phyloP scores from a whole-genome alignment of 1,140 invertebrate species.

The Drosophila tani region DNA sequence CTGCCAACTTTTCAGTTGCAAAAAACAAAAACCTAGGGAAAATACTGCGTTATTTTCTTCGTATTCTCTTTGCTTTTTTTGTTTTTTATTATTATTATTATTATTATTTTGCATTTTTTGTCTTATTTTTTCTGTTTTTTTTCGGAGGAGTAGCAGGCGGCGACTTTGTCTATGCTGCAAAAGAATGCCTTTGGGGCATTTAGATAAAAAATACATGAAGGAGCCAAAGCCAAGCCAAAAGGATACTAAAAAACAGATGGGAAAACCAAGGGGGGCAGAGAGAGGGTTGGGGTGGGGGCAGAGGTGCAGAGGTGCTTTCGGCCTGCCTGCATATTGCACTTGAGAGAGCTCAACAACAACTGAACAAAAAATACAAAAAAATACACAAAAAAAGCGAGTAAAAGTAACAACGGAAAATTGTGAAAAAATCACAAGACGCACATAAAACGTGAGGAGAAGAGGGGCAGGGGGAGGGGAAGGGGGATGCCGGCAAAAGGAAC shows the following conservation, averaged over 20 bases:
- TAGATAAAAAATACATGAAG: conserved; percentile 77
- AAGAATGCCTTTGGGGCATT: conserved; percentile 79
- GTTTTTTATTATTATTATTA: conserved; percentile 41
- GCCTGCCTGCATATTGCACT: conserved; percentile 57
- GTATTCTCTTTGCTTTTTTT: not conserved
- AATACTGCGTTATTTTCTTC: conserved; percentile 63
- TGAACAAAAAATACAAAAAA: conserved; percentile 16
- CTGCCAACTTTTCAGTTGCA: conserved; percentile 65
- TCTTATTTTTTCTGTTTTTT: conserved; percentile 26
- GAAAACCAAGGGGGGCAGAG: not conserved
- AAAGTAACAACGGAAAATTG: conserved; percentile 46
- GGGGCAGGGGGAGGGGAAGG: too few relatives aligned
- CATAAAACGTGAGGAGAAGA: conserved; percentile 60
- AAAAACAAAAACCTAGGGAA: conserved; percentile 28
- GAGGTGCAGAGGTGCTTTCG: not conserved
- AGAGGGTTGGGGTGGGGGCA: not conserved
- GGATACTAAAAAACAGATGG: conserved; percentile 42
- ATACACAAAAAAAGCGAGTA: conserved; percentile 6
- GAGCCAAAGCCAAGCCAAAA: conserved; percentile 51
- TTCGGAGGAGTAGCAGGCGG: conserved; percentile 47
- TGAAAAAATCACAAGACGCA: conserved; percentile 68
- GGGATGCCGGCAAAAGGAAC: not conserved
- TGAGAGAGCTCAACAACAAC: conserved; percentile 53
- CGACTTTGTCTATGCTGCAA: conserved; percentile 60
- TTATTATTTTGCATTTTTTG: conserved; percentile 22